Conservation (phyloP, 2,888 invertebrate species). For the Tortricodes alternella region DNA sequence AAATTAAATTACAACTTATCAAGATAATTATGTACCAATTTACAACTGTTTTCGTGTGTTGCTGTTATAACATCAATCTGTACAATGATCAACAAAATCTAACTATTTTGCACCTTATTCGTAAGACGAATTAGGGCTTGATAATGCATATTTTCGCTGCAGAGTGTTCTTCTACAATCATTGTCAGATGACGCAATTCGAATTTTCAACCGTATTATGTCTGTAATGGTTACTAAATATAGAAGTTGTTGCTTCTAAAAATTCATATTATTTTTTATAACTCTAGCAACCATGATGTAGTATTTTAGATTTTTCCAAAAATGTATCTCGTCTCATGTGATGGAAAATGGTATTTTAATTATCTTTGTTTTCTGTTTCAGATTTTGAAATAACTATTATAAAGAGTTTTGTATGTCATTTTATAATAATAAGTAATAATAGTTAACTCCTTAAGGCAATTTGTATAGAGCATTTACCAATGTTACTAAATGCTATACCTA, state of each 20-base stretch:
- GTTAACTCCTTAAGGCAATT: too few species aligned
- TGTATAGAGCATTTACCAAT: too few species aligned
- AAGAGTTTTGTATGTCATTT: too few species aligned
- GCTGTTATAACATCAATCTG: constrained; percentile 4
- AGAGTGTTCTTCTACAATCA: constrained; percentile 1
- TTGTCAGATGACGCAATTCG: constrained; percentile 39
- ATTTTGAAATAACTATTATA: too few species aligned
- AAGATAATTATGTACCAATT: constrained; percentile 26
- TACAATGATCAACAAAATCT: neutral
- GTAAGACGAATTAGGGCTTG: neutral
- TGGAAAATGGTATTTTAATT: too few species aligned
- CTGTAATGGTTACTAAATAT: constrained; percentile 57
- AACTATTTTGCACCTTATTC: neutral
- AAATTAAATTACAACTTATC: constrained; percentile 19
- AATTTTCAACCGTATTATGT: constrained; percentile 36
- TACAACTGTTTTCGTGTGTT: constrained; percentile 7
- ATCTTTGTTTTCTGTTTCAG: too few species aligned
- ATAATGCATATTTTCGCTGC: neutral
- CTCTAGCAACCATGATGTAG: constrained; percentile 39
- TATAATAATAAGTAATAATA: too few species aligned
- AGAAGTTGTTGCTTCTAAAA: constrained; percentile 20
- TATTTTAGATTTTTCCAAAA: neutral
- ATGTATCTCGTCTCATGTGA: too few species aligned
- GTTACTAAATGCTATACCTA: too few species aligned
- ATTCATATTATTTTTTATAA: constrained; percentile 37